phyloP scores from a whole-genome alignment of 2,888 invertebrate species.

The Epinotia brunnichana region DNA sequence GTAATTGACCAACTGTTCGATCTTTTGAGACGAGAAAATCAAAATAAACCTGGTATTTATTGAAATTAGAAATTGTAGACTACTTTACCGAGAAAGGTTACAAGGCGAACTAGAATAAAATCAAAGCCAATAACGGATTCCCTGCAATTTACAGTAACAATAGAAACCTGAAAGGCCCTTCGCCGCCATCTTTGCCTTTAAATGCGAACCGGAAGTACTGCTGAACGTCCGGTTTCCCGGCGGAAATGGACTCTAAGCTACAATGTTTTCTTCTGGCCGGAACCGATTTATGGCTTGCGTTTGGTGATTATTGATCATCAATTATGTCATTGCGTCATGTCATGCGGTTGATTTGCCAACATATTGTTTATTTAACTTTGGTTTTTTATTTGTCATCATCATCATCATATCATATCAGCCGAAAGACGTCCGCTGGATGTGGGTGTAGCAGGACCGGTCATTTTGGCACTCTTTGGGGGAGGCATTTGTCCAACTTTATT shows the following conservation, averaged over 20 bases:
- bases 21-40: no score
- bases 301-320: constrained; percentile 44
- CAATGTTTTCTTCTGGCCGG: constrained; percentile 39
- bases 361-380: no score
- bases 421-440: no score
- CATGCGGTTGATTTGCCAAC: neutral
- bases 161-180: constrained; percentile 10
- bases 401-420: no score
- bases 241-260: constrained; percentile 39
- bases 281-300: constrained; percentile 35
- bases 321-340: constrained; percentile 32
- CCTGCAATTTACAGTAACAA: constrained; percentile 13
- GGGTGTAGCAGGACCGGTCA: no score
- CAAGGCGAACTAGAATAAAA: neutral
- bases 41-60: no score
- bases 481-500: no score
- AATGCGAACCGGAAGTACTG: constrained; percentile 40
- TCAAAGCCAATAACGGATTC: neutral
- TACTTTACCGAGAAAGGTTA: neutral
- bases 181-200: constrained; percentile 24
- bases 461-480: no score
- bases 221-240: constrained; percentile 36
- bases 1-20: no score
- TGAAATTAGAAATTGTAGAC: neutral
- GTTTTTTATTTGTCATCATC: no score